Conservation (phyloP, 2,797 vertebrate species). For the Coracias cyanogaster region DNA sequence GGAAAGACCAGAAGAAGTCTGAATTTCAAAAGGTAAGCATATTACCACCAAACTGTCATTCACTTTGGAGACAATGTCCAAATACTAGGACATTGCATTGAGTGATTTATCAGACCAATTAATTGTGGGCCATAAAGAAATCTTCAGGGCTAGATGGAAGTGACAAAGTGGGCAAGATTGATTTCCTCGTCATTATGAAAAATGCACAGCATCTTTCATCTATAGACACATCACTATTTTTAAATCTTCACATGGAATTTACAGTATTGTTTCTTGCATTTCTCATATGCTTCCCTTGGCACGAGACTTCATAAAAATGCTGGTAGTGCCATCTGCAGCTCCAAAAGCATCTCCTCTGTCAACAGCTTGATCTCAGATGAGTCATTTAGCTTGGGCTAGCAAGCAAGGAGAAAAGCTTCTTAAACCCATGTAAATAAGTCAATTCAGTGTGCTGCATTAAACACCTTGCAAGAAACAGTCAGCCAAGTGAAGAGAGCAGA, state of each 20-base stretch:
- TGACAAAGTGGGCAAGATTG: neutral
- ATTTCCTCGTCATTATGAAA: neutral
- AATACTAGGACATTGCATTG: neutral
- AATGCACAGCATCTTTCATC: neutral
- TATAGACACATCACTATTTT: neutral
- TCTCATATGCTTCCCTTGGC: constrained; percentile 40
- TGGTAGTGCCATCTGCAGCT: constrained; percentile 60
- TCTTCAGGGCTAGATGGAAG: neutral
- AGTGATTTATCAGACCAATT: neutral
- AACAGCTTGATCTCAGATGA: constrained; percentile 59
- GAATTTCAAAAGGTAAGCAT: neutral
- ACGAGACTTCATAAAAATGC: constrained; percentile 39
- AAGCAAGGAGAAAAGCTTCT: constrained; percentile 24
- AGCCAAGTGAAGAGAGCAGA: neutral
- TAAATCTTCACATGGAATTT: constrained; percentile 3
- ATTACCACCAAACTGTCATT: neutral
- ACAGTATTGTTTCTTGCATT: constrained; percentile 46
- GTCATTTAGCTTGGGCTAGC: constrained; percentile 28
- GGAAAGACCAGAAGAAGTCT: neutral
- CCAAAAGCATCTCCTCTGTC: constrained; percentile 42
- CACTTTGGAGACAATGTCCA: neutral
- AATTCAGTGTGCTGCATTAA: neutral
- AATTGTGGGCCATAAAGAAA: neutral
- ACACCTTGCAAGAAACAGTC: neutral
- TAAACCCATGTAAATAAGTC: constrained; percentile 4